Base-by-base conservation (phyloP, 2,113 vertebrate genomes). In the Nerophis lumbriciformis region DNA sequence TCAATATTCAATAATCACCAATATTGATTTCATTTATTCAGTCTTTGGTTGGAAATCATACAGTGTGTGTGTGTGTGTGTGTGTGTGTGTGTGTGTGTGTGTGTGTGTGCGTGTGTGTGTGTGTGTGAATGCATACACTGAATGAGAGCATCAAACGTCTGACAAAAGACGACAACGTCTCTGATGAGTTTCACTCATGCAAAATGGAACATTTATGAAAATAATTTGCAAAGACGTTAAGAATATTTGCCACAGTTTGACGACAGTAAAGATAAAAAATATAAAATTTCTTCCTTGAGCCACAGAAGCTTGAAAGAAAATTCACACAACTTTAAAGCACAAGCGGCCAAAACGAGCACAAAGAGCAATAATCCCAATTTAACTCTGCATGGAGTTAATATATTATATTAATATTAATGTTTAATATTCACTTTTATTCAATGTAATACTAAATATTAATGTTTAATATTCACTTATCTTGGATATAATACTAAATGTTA, bases 331-430 rank as follows among this genome's bases (percentile, higher is more conserved):
- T 28, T 28, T 92, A 88, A 84, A 92, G 94, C 90, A 68, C 69
- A 85, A 85, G 90, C 88, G 90, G 92, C 92, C 91, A 19, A 89
- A 90, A 94, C 93, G 92, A 93, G 91, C 93, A 92, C 91, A 83
- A 87, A 93, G 90, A 93, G 85, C 90, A 88, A 92, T 91, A 84
- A 86, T 87, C 89, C 91, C 85, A 87, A 89, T 66, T 92, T 88
- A 92, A 95, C 93, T 93, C 92, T 93, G 94, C 93, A 93, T 90
- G 94, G 94, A 89, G 92, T 92, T 76, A 91, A 87, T 83, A 93
- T 28, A 28, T 28, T 28, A 4, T 19, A 19, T 19, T 19, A 19
- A 28, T 28, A 28, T 28, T 28, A 3, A 28, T 28, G 28, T 28
- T 28, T 28, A 28, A 28, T 28, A 28, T 28, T 28, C 3, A 3